phyloP scores from a whole-genome alignment of 2,888 invertebrate genomes.

The Exocentrus adspersus region DNA sequence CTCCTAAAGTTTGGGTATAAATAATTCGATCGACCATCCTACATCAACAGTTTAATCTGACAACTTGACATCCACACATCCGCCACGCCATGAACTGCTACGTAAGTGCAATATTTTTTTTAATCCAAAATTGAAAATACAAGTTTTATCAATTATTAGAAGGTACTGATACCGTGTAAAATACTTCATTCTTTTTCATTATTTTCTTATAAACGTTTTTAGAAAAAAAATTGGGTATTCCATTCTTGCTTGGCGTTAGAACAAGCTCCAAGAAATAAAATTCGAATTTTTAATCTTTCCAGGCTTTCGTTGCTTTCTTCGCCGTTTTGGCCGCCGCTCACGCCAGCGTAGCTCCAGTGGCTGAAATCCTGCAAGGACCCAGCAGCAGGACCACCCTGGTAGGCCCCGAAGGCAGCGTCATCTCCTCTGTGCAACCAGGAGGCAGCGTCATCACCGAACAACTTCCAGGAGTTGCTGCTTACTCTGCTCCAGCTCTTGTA shows the following conservation, averaged over 20 bases:
- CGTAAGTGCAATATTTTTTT: conserved; percentile 42
- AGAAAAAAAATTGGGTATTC: too few species aligned
- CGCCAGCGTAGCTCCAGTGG: conserved; percentile 41
- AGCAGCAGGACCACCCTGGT: conserved; percentile 51
- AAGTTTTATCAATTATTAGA: background rate
- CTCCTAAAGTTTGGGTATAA: background rate
- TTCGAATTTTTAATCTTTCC: conserved; percentile 31
- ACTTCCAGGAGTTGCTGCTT: conserved; percentile 44
- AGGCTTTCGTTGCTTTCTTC: conserved; percentile 47
- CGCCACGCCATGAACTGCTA: conserved; percentile 50
- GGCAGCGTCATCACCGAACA: conserved; percentile 40
- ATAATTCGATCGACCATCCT: background rate
- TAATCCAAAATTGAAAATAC: background rate
- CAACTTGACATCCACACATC: background rate
- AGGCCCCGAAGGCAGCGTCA: conserved; percentile 52
- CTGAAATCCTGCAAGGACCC: conserved; percentile 47
- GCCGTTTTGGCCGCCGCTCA: background rate
- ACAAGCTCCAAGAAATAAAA: too few species aligned
- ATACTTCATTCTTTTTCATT: too few species aligned
- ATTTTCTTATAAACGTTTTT: too few species aligned
- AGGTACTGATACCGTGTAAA: too few species aligned
- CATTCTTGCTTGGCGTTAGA: too few species aligned
- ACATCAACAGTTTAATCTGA: background rate
- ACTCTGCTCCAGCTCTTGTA: conserved; percentile 51
- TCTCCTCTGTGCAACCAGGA: conserved; percentile 46